These are phyloP conservation scores for Polydrusus cervinus DNA, from an alignment of 2,888 invertebrate species.

Conservation along the genomic window DNA sequence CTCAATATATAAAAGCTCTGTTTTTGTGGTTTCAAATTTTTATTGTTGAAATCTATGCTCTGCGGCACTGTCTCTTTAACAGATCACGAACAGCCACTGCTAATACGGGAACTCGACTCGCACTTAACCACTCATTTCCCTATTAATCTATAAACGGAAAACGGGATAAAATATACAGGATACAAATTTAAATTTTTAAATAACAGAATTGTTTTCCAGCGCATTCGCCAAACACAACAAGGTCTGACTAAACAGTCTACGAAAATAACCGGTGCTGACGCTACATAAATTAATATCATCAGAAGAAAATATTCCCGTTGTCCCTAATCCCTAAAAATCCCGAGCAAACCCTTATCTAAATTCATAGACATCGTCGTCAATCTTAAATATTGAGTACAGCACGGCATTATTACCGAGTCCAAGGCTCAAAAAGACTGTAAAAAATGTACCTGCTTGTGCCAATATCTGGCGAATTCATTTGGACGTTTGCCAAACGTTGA, in stretches of 20 bases:
- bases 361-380: neutral
- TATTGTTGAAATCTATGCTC: neutral
- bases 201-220: neutral
- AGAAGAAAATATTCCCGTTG: neutral
- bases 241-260: too few species aligned
- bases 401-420: neutral
- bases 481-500: slow-evolving; percentile 8
- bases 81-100: too few species aligned
- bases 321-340: too few species aligned
- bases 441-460: slow-evolving; percentile 26
- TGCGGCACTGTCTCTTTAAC: neutral
- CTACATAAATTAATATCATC: too few species aligned
- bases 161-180: too few species aligned
- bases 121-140: too few species aligned
- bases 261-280: too few species aligned
- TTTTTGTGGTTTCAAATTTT: too few species aligned
- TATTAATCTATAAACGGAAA: too few species aligned
- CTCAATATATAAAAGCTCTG: too few species aligned
- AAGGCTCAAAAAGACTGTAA: neutral
- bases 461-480: slow-evolving; percentile 5
- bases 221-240: slow-evolving; percentile 1
- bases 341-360: neutral
- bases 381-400: neutral
- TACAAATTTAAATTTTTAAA: too few species aligned
- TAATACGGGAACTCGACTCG: too few species aligned